A percentile compares a stretch with the other conserved stretches of the same genome.
These are phyloP conservation scores for Stigmatopora nigra DNA, from an alignment of 2,113 vertebrate species.

Conservation along the genomic window DNA sequence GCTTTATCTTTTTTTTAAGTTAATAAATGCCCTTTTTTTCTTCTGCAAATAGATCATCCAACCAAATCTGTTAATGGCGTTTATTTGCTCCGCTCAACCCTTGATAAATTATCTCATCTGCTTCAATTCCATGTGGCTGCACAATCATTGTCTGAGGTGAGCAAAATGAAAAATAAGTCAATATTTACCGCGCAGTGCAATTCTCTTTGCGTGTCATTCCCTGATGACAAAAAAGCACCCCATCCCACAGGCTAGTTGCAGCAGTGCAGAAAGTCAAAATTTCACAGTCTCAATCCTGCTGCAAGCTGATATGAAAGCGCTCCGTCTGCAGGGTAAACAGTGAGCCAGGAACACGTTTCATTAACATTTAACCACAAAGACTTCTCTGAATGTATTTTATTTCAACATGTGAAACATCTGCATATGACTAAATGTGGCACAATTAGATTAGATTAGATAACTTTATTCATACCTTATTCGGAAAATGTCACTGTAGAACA, in stretches of 20 bases:
- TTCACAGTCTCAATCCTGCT: conserved; percentile 40
- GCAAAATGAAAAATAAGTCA: conserved; percentile 1
- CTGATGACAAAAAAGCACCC: conserved; percentile 6
- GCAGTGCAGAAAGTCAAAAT: conserved; percentile 35
- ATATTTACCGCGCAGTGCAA: conserved; percentile 14
- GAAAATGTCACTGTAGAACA: no score
- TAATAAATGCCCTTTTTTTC: background rate
- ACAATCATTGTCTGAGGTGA: conserved; percentile 3
- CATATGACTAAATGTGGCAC: conserved; percentile 8
- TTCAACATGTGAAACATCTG: background rate
- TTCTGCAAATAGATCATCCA: background rate
- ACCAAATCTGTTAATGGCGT: background rate
- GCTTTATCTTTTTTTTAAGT: background rate
- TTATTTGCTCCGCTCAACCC: background rate
- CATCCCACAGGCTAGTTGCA: conserved; percentile 23
- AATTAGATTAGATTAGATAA: no score
- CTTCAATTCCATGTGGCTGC: background rate
- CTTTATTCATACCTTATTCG: no score
- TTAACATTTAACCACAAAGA: conserved; percentile 16
- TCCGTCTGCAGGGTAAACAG: conserved; percentile 16
- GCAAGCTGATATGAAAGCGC: conserved; percentile 30
- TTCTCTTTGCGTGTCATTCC: conserved; percentile 14
- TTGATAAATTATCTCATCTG: background rate
- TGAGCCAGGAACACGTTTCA: conserved; percentile 16
- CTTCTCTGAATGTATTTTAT: no score